Evolutionary conservation across 2,888 invertebrate species (phyloP), one percentile per base, ranked within the genome.

Genomic region (Orthosia gracilis): DNA sequence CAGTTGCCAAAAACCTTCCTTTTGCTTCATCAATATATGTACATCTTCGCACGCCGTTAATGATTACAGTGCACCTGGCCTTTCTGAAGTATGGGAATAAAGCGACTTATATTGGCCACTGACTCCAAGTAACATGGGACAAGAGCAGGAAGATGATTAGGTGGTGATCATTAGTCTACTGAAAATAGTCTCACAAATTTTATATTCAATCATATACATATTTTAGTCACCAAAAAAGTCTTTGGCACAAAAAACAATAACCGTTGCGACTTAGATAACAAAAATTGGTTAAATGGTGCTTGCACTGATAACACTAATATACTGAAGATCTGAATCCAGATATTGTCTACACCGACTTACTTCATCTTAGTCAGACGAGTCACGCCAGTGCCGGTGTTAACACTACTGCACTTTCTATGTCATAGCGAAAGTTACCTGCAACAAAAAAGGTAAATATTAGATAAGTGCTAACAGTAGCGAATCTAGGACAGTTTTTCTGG

Each of bases 391-490:
- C 11, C n/a, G 15, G 1, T 69, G 45, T 26, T 52, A 55, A 52
- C 18, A 45, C 9, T 23, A 26, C 17, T 40, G 40, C 59, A 76
- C 63, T 74, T 65, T 71, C 69, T 73, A 57, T n/a, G 26, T 12
- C n/a, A 5, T 65, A 79, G 81, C 77, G 89, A 90, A 90, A 90
- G 84, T 90, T 92, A 92, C 92, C 92, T 92, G 91, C 73, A 91
- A 92, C 90, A 89, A 91, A 75, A 78, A 80, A 45, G 9, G 59
- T 31, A 58, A 66, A 82, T 69, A 70, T 85, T 73, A 78, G 57
- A 65, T 58, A 69, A 61, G 58, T 49, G 4, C 9, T 11, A 54
- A 21, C 45, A 18, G 26, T 18, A n/a, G 23, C n/a, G 21, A 15
- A 45, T 31, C n/a, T 31, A 15, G 47, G 7, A 26, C 3, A 13